Base-by-base conservation (phyloP, 2,888 invertebrate species). In the Dryocosmus kuriphilus region DNA sequence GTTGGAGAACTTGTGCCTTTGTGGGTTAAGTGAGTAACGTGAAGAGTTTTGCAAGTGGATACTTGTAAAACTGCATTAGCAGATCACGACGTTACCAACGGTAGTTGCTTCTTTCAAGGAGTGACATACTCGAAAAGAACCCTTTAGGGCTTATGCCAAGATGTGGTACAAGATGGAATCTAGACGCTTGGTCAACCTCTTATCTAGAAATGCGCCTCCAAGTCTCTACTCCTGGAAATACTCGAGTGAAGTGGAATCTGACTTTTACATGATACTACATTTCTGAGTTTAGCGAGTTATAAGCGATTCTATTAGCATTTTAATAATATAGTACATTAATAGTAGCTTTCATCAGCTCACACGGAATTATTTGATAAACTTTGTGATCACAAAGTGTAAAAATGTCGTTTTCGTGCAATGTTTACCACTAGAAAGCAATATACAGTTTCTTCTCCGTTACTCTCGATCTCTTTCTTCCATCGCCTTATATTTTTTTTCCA, bases 51-150 rank as follows among this genome's bases (percentile, higher is more conserved):
- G 30, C 51, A 71, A 71, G 71, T 55, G 51, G 71, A 71, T 55
- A 71, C 71, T 71, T 51, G n/a, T 55, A 71, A 71, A 71, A 51
- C 30, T 71, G 71, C 71, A 71, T 71, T 71, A 51, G 71, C n/a
- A 51, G 71, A 71, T 71, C 51, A 55, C 71, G 24, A 46, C 19
- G 30, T 71, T n/a, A 51, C 2, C 24, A 16, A 41, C 27, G 30
- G 46, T 27, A 27, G 71, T 71, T 71, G 71, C 71, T 51, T 9
- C 46, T 71, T 71, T 55, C 51, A 46, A 55, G 30, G 51, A 51
- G 46, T 46, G 46, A 19, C 6, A 51, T 30, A 51, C 71, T 71
- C 51, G 51, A 30, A 51, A 55, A 71, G 51, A 51, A 27, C 71
- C 71, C 71, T 51, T 51, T 71, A 32, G 71, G 22, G 51, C 71